phyloP scores from a whole-genome alignment of 2,888 invertebrate species.

The Scaptomyza flava region DNA sequence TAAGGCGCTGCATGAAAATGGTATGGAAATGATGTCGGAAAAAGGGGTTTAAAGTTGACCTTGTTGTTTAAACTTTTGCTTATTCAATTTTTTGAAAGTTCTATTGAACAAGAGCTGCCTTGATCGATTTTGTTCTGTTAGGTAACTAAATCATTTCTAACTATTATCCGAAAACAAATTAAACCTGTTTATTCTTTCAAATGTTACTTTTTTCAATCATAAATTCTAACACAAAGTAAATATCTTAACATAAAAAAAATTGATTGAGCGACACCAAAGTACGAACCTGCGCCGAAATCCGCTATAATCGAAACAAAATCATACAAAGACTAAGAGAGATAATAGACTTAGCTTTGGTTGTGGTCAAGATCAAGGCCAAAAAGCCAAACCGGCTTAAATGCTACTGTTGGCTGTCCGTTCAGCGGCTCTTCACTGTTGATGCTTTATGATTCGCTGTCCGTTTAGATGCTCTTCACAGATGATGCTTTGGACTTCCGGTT shows the following conservation, averaged over 20 bases:
- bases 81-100: not conserved
- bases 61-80: not conserved
- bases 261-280: slow-evolving; percentile 22
- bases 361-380: slow-evolving; percentile 81
- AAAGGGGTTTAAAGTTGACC: not conserved
- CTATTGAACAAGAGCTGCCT: not conserved
- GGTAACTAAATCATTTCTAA: too few species aligned
- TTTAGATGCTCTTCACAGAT: slow-evolving; percentile 51
- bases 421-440: slow-evolving; percentile 49
- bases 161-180: not conserved
- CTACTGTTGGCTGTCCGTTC: slow-evolving; percentile 56
- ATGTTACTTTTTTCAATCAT: not conserved
- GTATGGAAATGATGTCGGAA: slow-evolving; percentile 15
- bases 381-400: slow-evolving; percentile 57
- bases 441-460: slow-evolving; percentile 30
- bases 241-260: slow-evolving; percentile 8
- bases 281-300: slow-evolving; percentile 51
- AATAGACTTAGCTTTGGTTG: slow-evolving; percentile 29
- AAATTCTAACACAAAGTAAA: too few species aligned
- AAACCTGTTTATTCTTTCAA: not conserved
- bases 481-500: slow-evolving; percentile 62
- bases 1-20: slow-evolving; percentile 31
- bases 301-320: slow-evolving; percentile 15
- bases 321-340: not conserved
- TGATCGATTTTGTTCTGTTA: not conserved